These are phyloP conservation scores for Cebidichthys violaceus DNA, from an alignment of 2,113 vertebrate genomes.

Conservation along the genomic window DNA sequence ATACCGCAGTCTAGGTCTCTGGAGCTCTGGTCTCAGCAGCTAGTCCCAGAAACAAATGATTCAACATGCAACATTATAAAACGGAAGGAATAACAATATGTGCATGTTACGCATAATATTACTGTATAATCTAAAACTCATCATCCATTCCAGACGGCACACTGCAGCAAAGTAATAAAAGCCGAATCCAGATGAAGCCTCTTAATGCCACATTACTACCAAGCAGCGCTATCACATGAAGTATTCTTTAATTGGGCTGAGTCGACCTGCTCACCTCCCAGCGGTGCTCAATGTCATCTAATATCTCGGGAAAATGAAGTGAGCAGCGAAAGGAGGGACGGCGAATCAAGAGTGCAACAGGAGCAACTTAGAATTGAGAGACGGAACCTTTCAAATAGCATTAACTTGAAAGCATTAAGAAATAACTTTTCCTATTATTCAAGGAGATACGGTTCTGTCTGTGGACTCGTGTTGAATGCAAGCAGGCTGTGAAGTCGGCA, in stretches of 20 bases:
- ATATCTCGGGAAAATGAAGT: constrained; percentile 25
- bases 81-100: background rate
- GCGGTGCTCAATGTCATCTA: constrained; percentile 28
- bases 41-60: background rate
- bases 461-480: constrained; percentile 3
- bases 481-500: background rate
- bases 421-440: constrained; percentile 25
- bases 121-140: background rate
- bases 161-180: background rate
- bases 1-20: background rate
- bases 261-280: constrained; percentile 26
- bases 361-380: constrained; percentile 26
- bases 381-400: constrained; percentile 50
- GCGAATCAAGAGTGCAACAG: constrained; percentile 37
- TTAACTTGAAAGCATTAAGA: constrained; percentile 19
- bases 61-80: background rate
- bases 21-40: background rate
- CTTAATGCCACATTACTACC: constrained; percentile 11
- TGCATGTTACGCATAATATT: background rate
- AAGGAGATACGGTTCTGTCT: constrained; percentile 12
- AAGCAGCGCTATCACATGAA: constrained; percentile 26
- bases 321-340: constrained; percentile 10
- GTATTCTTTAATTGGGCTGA: constrained; percentile 36
- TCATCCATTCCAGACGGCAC: background rate
- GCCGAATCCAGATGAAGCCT: constrained; percentile 11